Percentiles rank a stretch among this genome's conserved stretches.
Evolutionary conservation across 2,113 vertebrate species (phyloP).

Genomic region (Anolis carolinensis): DNA sequence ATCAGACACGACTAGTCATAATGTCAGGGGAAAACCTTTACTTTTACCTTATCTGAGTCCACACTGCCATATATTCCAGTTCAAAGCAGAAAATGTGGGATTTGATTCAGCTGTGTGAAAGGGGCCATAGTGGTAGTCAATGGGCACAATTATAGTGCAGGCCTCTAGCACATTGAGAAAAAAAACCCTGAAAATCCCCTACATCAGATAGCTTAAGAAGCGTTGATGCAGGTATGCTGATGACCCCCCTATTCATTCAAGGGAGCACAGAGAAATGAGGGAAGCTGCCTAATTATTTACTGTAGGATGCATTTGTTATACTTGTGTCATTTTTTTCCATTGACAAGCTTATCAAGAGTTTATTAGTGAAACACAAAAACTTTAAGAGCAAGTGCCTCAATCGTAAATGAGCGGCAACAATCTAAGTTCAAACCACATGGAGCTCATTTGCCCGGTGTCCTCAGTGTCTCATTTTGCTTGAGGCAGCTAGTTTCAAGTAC

Average conservation of each 20-base stretch:
- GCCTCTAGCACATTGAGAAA: no score
- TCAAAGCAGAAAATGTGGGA: no score
- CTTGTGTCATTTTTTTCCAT: neutral
- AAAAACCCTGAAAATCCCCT: no score
- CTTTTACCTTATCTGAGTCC: no score
- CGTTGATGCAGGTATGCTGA: neutral
- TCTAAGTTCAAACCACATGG: neutral
- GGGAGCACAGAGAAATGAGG: neutral
- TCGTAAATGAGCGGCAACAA: neutral
- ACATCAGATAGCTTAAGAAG: no score
- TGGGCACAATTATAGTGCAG: no score
- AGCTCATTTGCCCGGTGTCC: constrained; percentile 3
- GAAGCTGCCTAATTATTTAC: constrained; percentile 6
- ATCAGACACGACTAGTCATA: no score
- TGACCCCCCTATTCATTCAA: neutral
- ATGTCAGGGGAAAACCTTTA: no score
- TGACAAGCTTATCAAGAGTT: neutral
- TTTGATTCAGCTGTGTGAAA: no score
- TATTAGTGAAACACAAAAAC: neutral
- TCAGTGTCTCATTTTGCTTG: constrained; percentile 30
- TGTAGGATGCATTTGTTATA: neutral
- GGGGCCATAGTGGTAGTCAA: neutral
- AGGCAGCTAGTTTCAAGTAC: neutral
- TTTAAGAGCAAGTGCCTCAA: neutral
- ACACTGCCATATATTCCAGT: no score